Conservation (phyloP, 2,113 vertebrate species). For the Calonectris borealis region DNA sequence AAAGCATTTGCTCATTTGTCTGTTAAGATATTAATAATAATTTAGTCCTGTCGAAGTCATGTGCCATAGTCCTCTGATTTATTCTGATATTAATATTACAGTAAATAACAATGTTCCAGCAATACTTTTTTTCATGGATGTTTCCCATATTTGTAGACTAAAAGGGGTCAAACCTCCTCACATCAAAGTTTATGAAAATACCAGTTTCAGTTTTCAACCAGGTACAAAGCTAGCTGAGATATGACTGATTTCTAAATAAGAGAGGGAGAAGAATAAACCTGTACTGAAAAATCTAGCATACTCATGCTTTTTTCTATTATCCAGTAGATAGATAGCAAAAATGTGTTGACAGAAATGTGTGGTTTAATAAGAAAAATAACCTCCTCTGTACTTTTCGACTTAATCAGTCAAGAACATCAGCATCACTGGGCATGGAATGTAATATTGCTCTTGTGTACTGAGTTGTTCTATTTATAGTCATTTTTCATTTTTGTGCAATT, state of each 20-base stretch:
- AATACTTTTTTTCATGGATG: neutral
- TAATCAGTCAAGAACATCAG: neutral
- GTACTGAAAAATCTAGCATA: neutral
- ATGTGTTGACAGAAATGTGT: neutral
- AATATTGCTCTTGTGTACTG: neutral
- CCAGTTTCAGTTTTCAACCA: neutral
- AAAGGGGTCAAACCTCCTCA: neutral
- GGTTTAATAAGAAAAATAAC: neutral
- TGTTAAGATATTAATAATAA: neutral
- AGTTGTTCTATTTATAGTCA: neutral
- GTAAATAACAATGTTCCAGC: neutral
- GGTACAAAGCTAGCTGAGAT: neutral
- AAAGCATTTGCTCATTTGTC: neutral
- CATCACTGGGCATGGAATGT: neutral
- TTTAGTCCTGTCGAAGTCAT: neutral
- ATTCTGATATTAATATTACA: neutral
- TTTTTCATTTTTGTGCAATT: constrained; percentile 12
- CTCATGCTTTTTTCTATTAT: neutral
- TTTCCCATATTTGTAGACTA: neutral
- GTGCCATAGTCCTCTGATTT: neutral
- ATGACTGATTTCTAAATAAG: neutral
- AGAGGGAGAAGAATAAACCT: neutral
- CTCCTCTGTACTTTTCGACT: neutral
- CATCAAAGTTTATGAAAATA: neutral
- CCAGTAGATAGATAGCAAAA: neutral